These are phyloP conservation scores for Epirrhoe tristata DNA, from an alignment of 2,888 invertebrate species.

Conservation along the genomic window DNA sequence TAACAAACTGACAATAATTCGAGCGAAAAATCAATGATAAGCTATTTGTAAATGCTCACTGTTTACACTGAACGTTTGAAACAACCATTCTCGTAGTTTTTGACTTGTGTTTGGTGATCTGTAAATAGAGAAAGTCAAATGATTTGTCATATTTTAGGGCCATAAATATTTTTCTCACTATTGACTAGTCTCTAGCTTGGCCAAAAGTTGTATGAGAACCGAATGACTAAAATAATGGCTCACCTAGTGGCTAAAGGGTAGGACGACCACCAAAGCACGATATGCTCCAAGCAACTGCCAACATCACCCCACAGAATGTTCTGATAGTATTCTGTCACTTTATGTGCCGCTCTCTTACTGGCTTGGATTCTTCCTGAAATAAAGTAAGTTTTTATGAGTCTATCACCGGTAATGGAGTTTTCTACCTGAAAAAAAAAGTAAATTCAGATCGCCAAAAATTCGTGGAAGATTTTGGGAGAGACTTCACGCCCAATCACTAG, in stretches of 20 bases:
- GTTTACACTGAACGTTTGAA: slow-evolving; percentile 84
- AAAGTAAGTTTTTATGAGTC: too few species aligned
- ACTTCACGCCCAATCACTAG: too few species aligned
- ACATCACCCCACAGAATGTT: slow-evolving; percentile 93
- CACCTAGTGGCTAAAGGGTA: slow-evolving; percentile 88
- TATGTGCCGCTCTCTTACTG: slow-evolving; percentile 85
- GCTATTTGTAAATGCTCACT: slow-evolving; percentile 64
- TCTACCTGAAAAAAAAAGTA: too few species aligned
- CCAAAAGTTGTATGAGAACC: too few species aligned
- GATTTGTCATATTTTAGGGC: neutral
- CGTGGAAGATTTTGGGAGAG: too few species aligned
- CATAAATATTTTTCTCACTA: too few species aligned
- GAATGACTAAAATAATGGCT: neutral
- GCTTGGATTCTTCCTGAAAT: slow-evolving; percentile 85
- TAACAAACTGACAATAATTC: too few species aligned
- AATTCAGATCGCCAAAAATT: too few species aligned
- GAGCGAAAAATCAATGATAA: too few species aligned
- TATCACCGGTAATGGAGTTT: too few species aligned
- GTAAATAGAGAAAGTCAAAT: slow-evolving; percentile 35
- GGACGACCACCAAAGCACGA: slow-evolving; percentile 93
- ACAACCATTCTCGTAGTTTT: slow-evolving; percentile 88
- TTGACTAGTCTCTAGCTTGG: too few species aligned
- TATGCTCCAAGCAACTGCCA: slow-evolving; percentile 92
- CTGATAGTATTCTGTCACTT: slow-evolving; percentile 89
- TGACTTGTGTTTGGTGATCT: slow-evolving; percentile 87